Conservation (phyloP, 1,140 invertebrate genomes). For the Palaemon carinicauda region DNA sequence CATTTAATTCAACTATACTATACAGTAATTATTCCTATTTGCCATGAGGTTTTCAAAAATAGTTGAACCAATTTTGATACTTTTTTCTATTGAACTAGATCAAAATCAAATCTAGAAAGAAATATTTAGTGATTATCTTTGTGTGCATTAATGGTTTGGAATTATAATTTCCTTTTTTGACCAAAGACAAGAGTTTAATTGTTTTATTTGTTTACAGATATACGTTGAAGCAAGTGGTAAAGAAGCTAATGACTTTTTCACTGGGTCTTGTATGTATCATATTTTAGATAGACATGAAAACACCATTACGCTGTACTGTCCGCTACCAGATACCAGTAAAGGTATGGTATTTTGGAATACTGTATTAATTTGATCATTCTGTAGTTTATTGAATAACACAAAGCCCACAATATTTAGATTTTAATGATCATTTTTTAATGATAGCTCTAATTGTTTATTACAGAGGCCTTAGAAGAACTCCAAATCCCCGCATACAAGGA, state of each 20-base stretch:
- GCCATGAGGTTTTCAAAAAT: too few relatives aligned
- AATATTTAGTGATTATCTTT: too few relatives aligned
- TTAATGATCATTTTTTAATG: too few relatives aligned
- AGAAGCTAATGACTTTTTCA: conserved; percentile 52
- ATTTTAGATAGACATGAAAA: conserved; percentile 58
- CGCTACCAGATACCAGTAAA: conserved; percentile 55
- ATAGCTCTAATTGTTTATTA: neutral
- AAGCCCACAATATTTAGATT: too few relatives aligned
- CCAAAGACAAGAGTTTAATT: neutral
- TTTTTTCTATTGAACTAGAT: too few relatives aligned
- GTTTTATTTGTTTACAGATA: conserved; percentile 66
- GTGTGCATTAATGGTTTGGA: neutral
- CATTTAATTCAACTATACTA: too few relatives aligned
- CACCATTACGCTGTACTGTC: conserved; percentile 59
- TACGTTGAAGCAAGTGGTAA: conserved; percentile 64
- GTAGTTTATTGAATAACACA: too few relatives aligned
- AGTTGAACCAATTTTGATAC: too few relatives aligned
- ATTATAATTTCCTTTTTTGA: neutral
- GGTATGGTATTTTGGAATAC: neutral
- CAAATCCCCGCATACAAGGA: conserved; percentile 58
- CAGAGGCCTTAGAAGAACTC: conserved; percentile 55
- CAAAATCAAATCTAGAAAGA: too few relatives aligned
- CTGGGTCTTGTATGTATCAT: conserved; percentile 52
- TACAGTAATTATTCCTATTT: too few relatives aligned
- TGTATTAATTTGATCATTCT: too few relatives aligned